Conservation (phyloP, 2,797 vertebrate genomes). For the Etheostoma perlongum region DNA sequence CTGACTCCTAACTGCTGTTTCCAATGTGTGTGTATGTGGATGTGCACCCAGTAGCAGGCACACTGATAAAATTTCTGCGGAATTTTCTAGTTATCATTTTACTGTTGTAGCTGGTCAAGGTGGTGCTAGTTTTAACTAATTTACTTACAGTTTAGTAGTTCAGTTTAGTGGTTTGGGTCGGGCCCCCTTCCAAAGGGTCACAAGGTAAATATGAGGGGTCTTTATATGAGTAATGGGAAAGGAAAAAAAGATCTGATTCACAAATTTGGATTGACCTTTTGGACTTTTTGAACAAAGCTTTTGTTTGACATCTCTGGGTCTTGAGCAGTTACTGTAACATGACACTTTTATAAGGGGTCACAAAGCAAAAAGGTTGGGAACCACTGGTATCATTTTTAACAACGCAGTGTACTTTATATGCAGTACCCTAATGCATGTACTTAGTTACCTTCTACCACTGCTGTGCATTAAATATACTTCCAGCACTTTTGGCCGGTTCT, state of each 20-base stretch:
- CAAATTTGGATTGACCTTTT: neutral
- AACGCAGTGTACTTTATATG: neutral
- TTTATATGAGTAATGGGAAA: neutral
- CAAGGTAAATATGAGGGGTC: neutral
- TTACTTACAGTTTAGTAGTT: neutral
- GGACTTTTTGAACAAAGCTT: neutral
- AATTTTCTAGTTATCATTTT: neutral
- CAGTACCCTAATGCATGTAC: neutral
- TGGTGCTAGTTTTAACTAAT: neutral
- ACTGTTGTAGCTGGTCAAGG: neutral
- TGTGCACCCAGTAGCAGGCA: too few relatives aligned
- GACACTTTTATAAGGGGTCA: neutral
- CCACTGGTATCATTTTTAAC: neutral
- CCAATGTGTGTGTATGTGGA: too few relatives aligned
- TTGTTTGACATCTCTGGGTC: neutral
- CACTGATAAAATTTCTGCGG: too few relatives aligned
- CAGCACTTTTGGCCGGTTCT: slow-evolving; percentile 27
- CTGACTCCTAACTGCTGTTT: too few relatives aligned
- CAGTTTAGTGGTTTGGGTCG: neutral
- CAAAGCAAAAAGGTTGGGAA: neutral
- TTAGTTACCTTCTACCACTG: neutral
- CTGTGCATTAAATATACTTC: slow-evolving; percentile 1
- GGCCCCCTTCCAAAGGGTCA: neutral
- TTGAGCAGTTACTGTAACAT: neutral
- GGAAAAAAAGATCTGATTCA: neutral